Evolutionary conservation across 2,113 vertebrate genomes (phyloP), one percentile per base, ranked within the genome.

Genomic region (Poicephalus meyeri): DNA sequence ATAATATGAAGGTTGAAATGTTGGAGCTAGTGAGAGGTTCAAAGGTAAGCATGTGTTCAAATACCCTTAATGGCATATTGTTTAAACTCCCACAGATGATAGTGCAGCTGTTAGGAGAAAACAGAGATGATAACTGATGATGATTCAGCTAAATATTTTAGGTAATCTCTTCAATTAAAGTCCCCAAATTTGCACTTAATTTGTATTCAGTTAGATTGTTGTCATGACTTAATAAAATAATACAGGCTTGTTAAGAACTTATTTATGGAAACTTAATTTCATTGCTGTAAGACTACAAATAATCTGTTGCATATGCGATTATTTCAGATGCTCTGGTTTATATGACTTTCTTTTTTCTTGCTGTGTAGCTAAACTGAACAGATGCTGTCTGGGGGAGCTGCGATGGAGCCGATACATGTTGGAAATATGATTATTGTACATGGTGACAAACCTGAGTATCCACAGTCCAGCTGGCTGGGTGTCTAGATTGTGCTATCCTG

Each of bases 291-390:
- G 77, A 69, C 52, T 61, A 56, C 78, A 91, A 88, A 71, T 86
- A 58, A 92, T 86, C 78, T 64, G 23, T 49, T 81, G 46, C 29
- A 16, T 41, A 63, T 47, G 63, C 7, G 3, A 56, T 84, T 76
- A 77, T 88, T 88, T 87, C 76, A 71, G 50, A 80, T 66, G 41
- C 44, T 89, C 66, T 89, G 35, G 41, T 88, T 91, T 95, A 74
- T n/a, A 24, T 16, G 35, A 31, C 35, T 16, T 70, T 64, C 37
- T 25, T 47, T 74, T 46, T 80, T 55, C 50, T 25, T 49, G 15
- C 10, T 80, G 58, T 19, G 42, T 5, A 61, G 24, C 41, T 76
- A n/a, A 88, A 60, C 37, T 26, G 56, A 82, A 42, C 6, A 42
- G 0, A 58, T 44, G 35, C n/a, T 53, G 11, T n/a, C 42, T 17